Conservation (phyloP, 2,888 invertebrate genomes). For the Agelastica alni region DNA sequence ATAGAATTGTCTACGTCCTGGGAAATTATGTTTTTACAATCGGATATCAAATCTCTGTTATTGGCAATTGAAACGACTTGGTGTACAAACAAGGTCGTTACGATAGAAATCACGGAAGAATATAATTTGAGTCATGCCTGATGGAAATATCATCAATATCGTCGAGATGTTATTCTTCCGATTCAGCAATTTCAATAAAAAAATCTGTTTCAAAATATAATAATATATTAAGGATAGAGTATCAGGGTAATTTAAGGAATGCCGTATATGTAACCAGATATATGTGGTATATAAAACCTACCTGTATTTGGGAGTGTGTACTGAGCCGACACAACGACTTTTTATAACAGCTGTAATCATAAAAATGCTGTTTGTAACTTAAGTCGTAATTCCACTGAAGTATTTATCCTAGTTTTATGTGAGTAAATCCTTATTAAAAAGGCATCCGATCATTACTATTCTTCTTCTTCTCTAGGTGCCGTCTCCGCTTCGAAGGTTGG, state of each 20-base stretch:
- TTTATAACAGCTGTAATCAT: too few relatives aligned
- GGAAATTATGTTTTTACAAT: too few relatives aligned
- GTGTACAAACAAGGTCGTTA: neutral
- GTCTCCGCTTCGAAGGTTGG: too few relatives aligned
- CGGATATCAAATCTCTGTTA: neutral
- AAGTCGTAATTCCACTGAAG: too few relatives aligned
- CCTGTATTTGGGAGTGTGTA: neutral
- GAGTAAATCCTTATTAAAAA: too few relatives aligned
- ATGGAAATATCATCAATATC: neutral
- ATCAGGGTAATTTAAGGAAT: neutral
- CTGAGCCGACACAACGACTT: too few relatives aligned
- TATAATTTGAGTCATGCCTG: slow-evolving; percentile 4
- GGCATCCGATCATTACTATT: too few relatives aligned
- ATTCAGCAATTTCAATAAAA: slow-evolving; percentile 1
- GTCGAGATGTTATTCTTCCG: neutral
- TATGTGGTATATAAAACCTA: neutral
- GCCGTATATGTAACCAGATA: too few relatives aligned
- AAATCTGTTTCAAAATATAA: slow-evolving; percentile 1
- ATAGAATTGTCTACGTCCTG: too few relatives aligned
- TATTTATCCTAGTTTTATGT: too few relatives aligned
- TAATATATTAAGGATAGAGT: neutral
- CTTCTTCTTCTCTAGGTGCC: too few relatives aligned
- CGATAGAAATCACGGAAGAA: neutral
- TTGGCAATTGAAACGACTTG: neutral
- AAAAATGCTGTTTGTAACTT: too few relatives aligned